These are phyloP conservation scores for Drosophila glabriapex DNA, from an alignment of 2,888 invertebrate genomes.

Conservation along the genomic window DNA sequence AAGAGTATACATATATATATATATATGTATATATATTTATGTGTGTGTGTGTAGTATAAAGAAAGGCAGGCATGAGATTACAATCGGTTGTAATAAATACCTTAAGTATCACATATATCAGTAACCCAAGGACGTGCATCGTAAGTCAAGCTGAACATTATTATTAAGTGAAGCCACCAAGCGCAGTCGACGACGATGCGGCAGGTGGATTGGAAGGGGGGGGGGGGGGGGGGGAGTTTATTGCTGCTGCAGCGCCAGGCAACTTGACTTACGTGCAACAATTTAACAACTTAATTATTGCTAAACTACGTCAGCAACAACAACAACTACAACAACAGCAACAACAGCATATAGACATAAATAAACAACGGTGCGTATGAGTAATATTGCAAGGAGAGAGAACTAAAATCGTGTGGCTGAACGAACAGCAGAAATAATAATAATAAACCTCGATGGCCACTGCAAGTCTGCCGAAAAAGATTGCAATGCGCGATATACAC, in stretches of 20 bases:
- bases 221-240: slow-evolving; percentile 4
- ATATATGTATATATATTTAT: neutral
- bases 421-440: slow-evolving; percentile 42
- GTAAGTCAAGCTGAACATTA: slow-evolving; percentile 80
- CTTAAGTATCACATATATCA: slow-evolving; percentile 84
- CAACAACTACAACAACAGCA: slow-evolving; percentile 26
- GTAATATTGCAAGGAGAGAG: slow-evolving; percentile 59
- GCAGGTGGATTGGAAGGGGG: slow-evolving; percentile 15
- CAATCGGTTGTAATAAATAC: slow-evolving; percentile 84
- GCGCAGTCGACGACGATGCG: slow-evolving; percentile 33
- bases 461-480: slow-evolving; percentile 67
- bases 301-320: slow-evolving; percentile 79
- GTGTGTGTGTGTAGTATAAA: slow-evolving; percentile 40
- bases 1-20: slow-evolving; percentile 8
- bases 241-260: slow-evolving; percentile 19
- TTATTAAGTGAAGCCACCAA: slow-evolving; percentile 73
- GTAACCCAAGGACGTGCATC: slow-evolving; percentile 81
- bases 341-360: slow-evolving; percentile 54
- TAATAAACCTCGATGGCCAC: slow-evolving; percentile 54
- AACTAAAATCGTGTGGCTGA: slow-evolving; percentile 55
- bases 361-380: slow-evolving; percentile 78
- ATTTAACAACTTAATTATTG: slow-evolving; percentile 84
- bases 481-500: slow-evolving; percentile 71
- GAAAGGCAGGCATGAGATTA: slow-evolving; percentile 79
- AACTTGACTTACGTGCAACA: slow-evolving; percentile 82